Evolutionary conservation across 2,888 invertebrate genomes (phyloP).

Genomic region (Salpingus planirostris): DNA sequence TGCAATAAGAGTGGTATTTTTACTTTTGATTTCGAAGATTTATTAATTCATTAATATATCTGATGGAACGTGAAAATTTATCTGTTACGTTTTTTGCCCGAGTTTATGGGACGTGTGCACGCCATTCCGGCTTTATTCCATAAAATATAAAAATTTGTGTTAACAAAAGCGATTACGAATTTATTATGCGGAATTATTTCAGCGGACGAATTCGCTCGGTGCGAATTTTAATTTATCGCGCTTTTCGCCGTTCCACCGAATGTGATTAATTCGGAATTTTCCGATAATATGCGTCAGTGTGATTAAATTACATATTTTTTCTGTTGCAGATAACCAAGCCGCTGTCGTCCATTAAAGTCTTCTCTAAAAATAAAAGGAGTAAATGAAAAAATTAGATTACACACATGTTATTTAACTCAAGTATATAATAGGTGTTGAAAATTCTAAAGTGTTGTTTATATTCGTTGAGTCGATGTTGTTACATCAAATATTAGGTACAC

Average conservation of each 20-base stretch:
- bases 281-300: too few species aligned
- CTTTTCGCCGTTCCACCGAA: too few species aligned
- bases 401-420: slow-evolving; percentile 9
- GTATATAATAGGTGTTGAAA: slow-evolving; percentile 16
- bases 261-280: too few species aligned
- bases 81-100: slow-evolving; percentile 10
- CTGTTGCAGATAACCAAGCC: slow-evolving; percentile 19
- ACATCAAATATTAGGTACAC: too few species aligned
- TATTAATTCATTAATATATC: slow-evolving; percentile 15
- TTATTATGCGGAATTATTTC: too few species aligned
- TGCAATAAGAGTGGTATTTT: slow-evolving; percentile 18
- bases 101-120: slow-evolving; percentile 8
- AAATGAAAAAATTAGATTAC: slow-evolving; percentile 14
- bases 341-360: slow-evolving; percentile 22
- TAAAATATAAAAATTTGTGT: slow-evolving; percentile 15
- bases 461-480: slow-evolving; percentile 16
- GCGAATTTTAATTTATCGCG: too few species aligned
- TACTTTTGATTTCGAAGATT: slow-evolving; percentile 15
- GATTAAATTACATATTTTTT: too few species aligned
- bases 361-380: slow-evolving; percentile 15
- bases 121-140: slow-evolving; percentile 13
- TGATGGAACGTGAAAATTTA: slow-evolving; percentile 12
- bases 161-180: slow-evolving; percentile 11
- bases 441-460: slow-evolving; percentile 15
- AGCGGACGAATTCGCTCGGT: too few species aligned